These are phyloP conservation scores for Kryptolebias marmoratus DNA, from an alignment of 2,113 vertebrate species.

Conservation along the genomic window DNA sequence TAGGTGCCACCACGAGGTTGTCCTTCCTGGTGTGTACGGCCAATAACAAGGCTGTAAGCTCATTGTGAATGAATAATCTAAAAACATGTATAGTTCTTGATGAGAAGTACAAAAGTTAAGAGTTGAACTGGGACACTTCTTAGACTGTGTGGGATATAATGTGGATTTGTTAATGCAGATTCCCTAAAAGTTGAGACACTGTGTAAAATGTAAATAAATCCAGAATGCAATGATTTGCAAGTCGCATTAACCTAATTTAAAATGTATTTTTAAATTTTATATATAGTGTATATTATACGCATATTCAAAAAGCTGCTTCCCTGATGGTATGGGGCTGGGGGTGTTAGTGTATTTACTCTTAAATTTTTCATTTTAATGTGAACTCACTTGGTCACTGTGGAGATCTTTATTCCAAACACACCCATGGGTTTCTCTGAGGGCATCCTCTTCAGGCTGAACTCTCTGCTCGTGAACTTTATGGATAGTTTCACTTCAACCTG, in stretches of 20 bases:
- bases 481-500: conserved; percentile 97
- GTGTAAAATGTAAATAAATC: too few species aligned
- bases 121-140: background rate
- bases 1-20: too few species aligned
- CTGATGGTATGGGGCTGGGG: background rate
- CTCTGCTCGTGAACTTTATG: conserved; percentile 95
- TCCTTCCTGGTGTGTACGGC: too few species aligned
- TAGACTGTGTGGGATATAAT: background rate
- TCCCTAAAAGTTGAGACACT: too few species aligned
- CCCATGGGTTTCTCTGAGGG: conserved; percentile 92
- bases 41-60: too few species aligned
- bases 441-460: conserved; percentile 96
- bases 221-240: too few species aligned
- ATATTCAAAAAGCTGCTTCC: background rate
- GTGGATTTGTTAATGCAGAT: background rate
- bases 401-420: conserved; percentile 96
- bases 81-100: too few species aligned
- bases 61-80: too few species aligned
- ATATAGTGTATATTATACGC: too few species aligned
- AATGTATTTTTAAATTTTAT: too few species aligned
- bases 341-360: background rate
- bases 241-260: too few species aligned
- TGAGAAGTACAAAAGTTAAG: background rate
- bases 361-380: background rate
- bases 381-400: conserved; percentile 95